phyloP scores from a whole-genome alignment of 2,113 vertebrate species.

The Bombycilla garrulus region DNA sequence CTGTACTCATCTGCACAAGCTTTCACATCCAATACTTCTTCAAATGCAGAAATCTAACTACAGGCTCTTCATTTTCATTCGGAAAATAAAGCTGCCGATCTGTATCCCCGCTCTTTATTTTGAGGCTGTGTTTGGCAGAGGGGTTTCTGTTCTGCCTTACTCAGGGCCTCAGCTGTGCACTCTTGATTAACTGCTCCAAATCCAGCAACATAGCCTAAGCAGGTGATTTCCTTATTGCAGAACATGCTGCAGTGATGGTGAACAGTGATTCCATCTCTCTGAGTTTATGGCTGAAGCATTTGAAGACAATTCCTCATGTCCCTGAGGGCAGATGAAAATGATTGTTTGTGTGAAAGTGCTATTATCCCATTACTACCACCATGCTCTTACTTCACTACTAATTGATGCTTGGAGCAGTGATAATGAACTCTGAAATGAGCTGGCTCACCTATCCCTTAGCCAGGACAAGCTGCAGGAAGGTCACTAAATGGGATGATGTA shows the following conservation, averaged over 20 bases:
- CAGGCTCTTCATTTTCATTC: not conserved
- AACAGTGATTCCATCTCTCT: not conserved
- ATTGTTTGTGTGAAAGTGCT: not conserved
- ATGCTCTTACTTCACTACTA: not conserved
- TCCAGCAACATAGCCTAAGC: not conserved
- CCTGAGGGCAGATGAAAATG: not conserved
- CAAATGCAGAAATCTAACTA: slow-evolving; percentile 6
- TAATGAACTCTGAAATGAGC: not conserved
- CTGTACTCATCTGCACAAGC: not conserved
- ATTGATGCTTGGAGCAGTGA: not conserved
- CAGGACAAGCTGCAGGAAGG: not conserved
- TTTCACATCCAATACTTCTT: slow-evolving; percentile 49
- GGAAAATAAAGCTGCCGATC: not conserved
- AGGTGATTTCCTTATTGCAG: not conserved
- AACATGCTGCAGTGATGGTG: not conserved
- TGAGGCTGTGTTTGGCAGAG: not conserved
- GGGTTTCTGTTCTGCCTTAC: not conserved
- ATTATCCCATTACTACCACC: not conserved
- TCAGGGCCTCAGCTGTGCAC: not conserved
- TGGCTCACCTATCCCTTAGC: not conserved
- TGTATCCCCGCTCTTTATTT: not conserved
- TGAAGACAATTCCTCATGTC: not conserved
- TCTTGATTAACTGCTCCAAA: not conserved
- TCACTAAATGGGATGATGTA: not conserved
- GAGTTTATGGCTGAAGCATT: not conserved